Percentiles rank a stretch among this genome's conserved stretches.
Conservation (phyloP, 2,888 invertebrate genomes). For the Callinectes sapidus region DNA sequence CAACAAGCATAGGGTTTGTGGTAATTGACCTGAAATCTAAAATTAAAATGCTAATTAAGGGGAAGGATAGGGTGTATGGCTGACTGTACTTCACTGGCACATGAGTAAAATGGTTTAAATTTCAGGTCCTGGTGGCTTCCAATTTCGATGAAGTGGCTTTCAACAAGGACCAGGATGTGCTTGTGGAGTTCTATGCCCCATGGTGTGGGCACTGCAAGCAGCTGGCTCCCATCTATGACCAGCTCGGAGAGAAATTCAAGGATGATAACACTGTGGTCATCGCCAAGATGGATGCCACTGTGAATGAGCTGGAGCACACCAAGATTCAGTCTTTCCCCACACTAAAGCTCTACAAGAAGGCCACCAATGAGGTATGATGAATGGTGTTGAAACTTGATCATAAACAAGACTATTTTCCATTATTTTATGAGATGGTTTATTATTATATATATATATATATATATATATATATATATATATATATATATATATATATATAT, state of each 20-base stretch:
- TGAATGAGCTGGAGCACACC: constrained; percentile 97
- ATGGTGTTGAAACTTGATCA: not conserved
- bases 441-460: too few relatives aligned
- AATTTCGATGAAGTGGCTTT: constrained; percentile 96
- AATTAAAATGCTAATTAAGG: not conserved
- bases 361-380: constrained; percentile 83
- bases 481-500: too few relatives aligned
- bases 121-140: constrained; percentile 84
- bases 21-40: not conserved
- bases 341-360: constrained; percentile 94
- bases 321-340: constrained; percentile 97
- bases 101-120: not conserved
- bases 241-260: constrained; percentile 95
- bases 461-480: too few relatives aligned
- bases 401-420: not conserved
- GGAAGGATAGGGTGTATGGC: not conserved
- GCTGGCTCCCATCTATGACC: constrained; percentile 96
- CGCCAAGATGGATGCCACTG: constrained; percentile 99
- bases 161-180: constrained; percentile 90
- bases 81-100: not conserved
- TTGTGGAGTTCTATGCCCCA: constrained; percentile 99
- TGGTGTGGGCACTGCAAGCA: constrained; percentile 93
- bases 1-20: too few relatives aligned
- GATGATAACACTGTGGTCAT: constrained; percentile 87
- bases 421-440: too few relatives aligned